Evolutionary conservation across 2,797 vertebrate species (phyloP).

Genomic region (Gymnothorax javanicus): DNA sequence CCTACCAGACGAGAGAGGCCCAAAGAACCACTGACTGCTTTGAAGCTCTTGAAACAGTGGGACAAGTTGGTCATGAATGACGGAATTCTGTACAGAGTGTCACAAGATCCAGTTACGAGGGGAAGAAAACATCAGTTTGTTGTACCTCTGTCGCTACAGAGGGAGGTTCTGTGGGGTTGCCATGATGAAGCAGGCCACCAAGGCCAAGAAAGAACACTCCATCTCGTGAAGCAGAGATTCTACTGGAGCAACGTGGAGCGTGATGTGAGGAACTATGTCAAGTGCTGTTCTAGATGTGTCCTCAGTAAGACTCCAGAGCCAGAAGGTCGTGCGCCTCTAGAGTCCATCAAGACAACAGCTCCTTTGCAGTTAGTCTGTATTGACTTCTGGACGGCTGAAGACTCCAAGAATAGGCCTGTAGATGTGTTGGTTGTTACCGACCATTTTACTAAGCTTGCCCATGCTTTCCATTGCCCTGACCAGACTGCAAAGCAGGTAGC

Average conservation of each 20-base stretch:
- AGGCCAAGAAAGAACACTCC: too few relatives aligned
- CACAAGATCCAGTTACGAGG: too few relatives aligned
- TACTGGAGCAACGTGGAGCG: slow-evolving; percentile 24
- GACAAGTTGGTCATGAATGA: too few relatives aligned
- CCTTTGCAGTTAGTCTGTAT: slow-evolving; percentile 34
- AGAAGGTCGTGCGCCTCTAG: slow-evolving; percentile 18
- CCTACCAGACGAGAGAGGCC: too few relatives aligned
- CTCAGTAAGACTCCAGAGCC: slow-evolving; percentile 35
- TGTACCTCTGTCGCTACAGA: too few relatives aligned
- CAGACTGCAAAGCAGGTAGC: neutral
- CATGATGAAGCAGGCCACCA: too few relatives aligned
- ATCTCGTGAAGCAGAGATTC: too few relatives aligned
- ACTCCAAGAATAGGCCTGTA: neutral
- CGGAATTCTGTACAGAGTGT: too few relatives aligned
- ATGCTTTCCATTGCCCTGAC: neutral
- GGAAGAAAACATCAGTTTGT: too few relatives aligned
- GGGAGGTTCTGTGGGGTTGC: too few relatives aligned
- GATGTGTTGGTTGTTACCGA: neutral
- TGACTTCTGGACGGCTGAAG: slow-evolving; percentile 34
- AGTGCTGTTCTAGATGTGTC: slow-evolving; percentile 31
- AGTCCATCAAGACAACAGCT: slow-evolving; percentile 28
- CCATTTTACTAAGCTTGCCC: neutral
- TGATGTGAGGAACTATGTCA: slow-evolving; percentile 34
- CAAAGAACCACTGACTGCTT: too few relatives aligned
- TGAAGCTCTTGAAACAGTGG: too few relatives aligned